These are phyloP conservation scores for Venustaconcha ellipsiformis DNA, from an alignment of 1,140 invertebrate genomes.

Conservation along the genomic window DNA sequence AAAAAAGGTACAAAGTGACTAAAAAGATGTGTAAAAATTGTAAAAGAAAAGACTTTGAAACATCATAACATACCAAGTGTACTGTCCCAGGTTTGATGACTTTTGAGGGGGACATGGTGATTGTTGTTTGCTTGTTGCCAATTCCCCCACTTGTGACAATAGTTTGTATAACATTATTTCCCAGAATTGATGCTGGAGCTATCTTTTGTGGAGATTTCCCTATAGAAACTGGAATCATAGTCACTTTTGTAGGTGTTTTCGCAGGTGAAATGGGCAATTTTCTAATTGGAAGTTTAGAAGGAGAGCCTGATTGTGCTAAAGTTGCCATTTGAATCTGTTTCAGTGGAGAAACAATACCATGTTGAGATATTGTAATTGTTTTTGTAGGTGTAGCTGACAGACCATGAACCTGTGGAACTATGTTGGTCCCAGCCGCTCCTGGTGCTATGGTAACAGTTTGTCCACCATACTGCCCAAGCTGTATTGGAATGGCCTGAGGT, in stretches of 20 bases:
- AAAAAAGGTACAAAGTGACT: no score
- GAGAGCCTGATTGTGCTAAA: conserved; percentile 39
- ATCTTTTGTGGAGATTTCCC: conserved; percentile 65
- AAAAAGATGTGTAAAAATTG: no score
- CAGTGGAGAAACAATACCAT: conserved; percentile 57
- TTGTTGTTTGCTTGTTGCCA: conserved; percentile 64
- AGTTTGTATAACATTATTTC: conserved; percentile 3
- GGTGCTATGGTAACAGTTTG: conserved; percentile 35
- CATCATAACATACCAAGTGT: conserved; percentile 39
- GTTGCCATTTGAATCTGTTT: conserved; percentile 25
- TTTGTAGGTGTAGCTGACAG: conserved; percentile 72
- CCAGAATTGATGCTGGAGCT: conserved; percentile 41
- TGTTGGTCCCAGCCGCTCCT: conserved; percentile 13
- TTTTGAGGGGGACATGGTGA: conserved; percentile 72
- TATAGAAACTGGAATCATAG: conserved; percentile 67
- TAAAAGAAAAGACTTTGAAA: no score
- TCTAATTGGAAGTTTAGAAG: conserved; percentile 61
- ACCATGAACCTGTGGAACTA: conserved; percentile 19
- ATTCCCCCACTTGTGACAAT: conserved; percentile 26
- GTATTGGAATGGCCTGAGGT: conserved; percentile 54
- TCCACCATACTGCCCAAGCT: conserved; percentile 38
- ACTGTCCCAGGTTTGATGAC: conserved; percentile 61
- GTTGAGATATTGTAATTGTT: conserved; percentile 78
- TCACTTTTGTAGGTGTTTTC: conserved; percentile 66
- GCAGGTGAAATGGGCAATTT: conserved; percentile 65